These are phyloP conservation scores for Coranthus polyacanthus DNA, from an alignment of 2,797 vertebrate species.

Conservation along the genomic window DNA sequence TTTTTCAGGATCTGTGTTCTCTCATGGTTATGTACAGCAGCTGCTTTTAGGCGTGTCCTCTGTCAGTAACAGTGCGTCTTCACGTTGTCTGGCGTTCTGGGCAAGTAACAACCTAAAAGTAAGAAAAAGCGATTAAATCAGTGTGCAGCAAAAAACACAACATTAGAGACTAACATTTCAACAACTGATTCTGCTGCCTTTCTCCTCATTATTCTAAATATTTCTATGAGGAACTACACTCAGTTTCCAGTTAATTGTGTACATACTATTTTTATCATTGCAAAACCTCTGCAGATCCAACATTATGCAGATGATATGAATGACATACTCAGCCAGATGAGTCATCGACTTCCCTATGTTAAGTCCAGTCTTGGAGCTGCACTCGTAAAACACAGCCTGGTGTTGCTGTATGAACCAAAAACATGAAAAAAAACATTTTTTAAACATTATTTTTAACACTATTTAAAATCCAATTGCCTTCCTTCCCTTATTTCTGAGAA, in stretches of 20 bases:
- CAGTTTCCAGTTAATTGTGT: background rate
- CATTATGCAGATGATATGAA: background rate
- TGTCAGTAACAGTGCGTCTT: slow-evolving; percentile 67
- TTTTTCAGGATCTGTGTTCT: background rate
- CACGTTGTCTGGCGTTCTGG: slow-evolving; percentile 69
- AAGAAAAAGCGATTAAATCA: slow-evolving; percentile 4
- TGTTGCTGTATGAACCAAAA: slow-evolving; percentile 80
- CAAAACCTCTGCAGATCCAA: slow-evolving; percentile 16
- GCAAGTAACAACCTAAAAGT: slow-evolving; percentile 71
- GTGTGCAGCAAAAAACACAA: slow-evolving; percentile 20
- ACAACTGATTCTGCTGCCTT: background rate
- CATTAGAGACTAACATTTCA: slow-evolving; percentile 5
- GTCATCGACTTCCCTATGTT: slow-evolving; percentile 86
- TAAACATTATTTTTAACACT: too few relatives aligned
- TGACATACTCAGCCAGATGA: slow-evolving; percentile 82
- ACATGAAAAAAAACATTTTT: too few relatives aligned
- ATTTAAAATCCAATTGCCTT: background rate
- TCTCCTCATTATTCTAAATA: background rate
- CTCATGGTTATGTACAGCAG: slow-evolving; percentile 73
- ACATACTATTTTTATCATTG: background rate
- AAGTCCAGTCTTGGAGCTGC: slow-evolving; percentile 84
- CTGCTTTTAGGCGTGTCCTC: slow-evolving; percentile 38
- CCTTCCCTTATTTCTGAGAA: background rate
- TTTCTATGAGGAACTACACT: background rate
- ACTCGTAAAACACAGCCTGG: slow-evolving; percentile 88